These are phyloP conservation scores for Melitaea athalia DNA, from an alignment of 2,888 invertebrate species.

Conservation along the genomic window DNA sequence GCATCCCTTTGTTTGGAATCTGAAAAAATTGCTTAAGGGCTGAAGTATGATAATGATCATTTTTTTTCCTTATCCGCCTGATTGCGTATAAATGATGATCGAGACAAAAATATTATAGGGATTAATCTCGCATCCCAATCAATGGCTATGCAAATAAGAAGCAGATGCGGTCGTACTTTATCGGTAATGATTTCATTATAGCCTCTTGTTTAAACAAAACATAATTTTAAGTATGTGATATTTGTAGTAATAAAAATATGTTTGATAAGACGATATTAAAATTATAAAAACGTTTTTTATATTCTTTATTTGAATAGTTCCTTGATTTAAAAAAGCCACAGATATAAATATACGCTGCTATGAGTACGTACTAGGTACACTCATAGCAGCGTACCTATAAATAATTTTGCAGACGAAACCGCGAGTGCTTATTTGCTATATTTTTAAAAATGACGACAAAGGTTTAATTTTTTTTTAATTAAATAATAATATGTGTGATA, in stretches of 20 bases:
- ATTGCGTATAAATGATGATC: slow-evolving; percentile 78
- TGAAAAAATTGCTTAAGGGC: slow-evolving; percentile 82
- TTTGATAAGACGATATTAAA: neutral
- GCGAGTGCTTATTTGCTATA: too few relatives aligned
- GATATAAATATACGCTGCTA: too few relatives aligned
- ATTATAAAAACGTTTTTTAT: too few relatives aligned
- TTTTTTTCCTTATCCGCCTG: slow-evolving; percentile 70
- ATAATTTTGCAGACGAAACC: too few relatives aligned
- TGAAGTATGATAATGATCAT: slow-evolving; percentile 79
- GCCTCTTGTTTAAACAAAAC: slow-evolving; percentile 48
- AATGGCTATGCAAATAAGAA: slow-evolving; percentile 73
- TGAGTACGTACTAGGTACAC: too few relatives aligned
- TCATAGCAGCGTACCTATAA: too few relatives aligned
- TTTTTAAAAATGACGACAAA: too few relatives aligned
- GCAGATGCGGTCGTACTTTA: slow-evolving; percentile 77
- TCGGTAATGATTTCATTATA: slow-evolving; percentile 55
- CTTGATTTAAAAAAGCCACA: too few relatives aligned
- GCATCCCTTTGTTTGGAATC: slow-evolving; percentile 78
- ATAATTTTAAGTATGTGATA: neutral
- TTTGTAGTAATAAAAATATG: neutral
- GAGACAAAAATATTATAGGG: slow-evolving; percentile 79
- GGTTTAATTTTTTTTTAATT: too few relatives aligned
- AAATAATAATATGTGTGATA: too few relatives aligned
- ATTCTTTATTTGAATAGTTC: too few relatives aligned
- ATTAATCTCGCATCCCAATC: slow-evolving; percentile 79